phyloP scores from a whole-genome alignment of 2,888 invertebrate genomes.

The Metellina segmentata region DNA sequence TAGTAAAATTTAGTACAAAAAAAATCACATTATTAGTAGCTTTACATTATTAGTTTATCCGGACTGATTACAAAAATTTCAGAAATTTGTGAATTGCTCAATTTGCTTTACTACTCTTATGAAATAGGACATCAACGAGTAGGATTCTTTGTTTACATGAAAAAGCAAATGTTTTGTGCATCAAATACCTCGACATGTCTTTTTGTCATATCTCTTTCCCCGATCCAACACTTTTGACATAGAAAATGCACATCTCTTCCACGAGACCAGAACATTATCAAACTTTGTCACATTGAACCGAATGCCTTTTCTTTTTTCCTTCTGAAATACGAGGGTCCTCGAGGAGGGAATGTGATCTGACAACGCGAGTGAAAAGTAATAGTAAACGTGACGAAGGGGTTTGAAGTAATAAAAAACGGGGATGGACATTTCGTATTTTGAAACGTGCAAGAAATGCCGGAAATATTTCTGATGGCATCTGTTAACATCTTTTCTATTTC shows the following conservation, averaged over 20 bases:
- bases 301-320: not conserved
- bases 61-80: too few species aligned
- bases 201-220: not conserved
- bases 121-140: too few species aligned
- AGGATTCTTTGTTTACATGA: too few species aligned
- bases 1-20: too few species aligned
- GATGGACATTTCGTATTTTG: not conserved
- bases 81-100: too few species aligned
- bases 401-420: constrained; percentile 8
- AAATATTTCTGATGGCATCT: too few species aligned
- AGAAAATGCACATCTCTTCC: constrained; percentile 27
- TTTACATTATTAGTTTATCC: too few species aligned
- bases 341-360: constrained; percentile 1
- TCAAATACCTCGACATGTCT: constrained; percentile 1
- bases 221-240: constrained; percentile 24
- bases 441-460: not conserved
- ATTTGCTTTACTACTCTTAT: too few species aligned
- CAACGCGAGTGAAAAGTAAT: constrained; percentile 26
- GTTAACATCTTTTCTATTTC: too few species aligned
- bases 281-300: constrained; percentile 25
- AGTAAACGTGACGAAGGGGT: constrained; percentile 6
- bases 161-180: not conserved
- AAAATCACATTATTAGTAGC: too few species aligned
- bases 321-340: not conserved
- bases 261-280: constrained; percentile 30